A percentile compares a stretch with the other conserved stretches of the same genome.
These are phyloP conservation scores for Malurus cyaneus DNA, from an alignment of 2,113 vertebrate genomes.

Conservation along the genomic window DNA sequence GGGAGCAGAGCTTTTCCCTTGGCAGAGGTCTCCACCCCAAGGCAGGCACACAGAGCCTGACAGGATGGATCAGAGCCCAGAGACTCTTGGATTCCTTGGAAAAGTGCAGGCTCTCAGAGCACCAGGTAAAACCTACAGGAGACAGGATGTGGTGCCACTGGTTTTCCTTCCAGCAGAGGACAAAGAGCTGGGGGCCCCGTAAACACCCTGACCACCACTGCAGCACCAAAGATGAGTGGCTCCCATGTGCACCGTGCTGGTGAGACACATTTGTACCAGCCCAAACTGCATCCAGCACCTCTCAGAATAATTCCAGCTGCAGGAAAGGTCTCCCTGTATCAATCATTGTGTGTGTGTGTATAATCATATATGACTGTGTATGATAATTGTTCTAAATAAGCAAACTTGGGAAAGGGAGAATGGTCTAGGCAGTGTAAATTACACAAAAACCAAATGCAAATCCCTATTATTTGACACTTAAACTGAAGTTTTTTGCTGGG, in stretches of 20 bases:
- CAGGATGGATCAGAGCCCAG: not conserved
- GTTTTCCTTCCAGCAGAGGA: not conserved
- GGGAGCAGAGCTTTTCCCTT: not conserved
- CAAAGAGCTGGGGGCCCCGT: not conserved
- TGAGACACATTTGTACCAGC: not conserved
- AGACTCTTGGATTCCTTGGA: not conserved
- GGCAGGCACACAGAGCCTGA: fast-evolving
- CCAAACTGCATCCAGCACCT: not conserved
- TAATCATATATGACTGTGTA: not conserved
- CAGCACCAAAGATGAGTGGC: not conserved
- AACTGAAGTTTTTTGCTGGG: not conserved
- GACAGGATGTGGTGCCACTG: not conserved
- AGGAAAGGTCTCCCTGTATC: not conserved
- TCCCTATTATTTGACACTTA: not conserved
- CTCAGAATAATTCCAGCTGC: not conserved
- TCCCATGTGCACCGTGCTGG: not conserved
- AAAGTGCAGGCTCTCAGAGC: not conserved
- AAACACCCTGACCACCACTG: not conserved
- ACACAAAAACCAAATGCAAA: not conserved
- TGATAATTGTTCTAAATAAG: not conserved
- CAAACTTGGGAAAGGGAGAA: not conserved
- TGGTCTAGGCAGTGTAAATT: not conserved
- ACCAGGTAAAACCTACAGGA: not conserved
- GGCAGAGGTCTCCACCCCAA: not conserved
- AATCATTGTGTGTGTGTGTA: fast-evolving